phyloP scores from a whole-genome alignment of 2,888 invertebrate species.

The Lepetodrilus schrolli region DNA sequence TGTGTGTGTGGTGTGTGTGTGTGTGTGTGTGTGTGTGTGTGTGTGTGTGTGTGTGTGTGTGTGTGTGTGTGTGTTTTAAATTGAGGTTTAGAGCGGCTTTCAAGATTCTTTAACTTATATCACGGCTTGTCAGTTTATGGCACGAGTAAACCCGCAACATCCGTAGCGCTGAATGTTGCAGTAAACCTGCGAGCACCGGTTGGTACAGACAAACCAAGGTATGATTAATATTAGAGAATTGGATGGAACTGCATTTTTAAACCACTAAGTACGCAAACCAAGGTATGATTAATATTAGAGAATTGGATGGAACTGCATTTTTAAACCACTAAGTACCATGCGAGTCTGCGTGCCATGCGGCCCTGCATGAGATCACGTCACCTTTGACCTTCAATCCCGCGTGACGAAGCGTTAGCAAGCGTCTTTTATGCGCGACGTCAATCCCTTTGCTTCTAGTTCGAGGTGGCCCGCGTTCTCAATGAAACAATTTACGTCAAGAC shows the following conservation, averaged over 20 bases:
- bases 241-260: too few relatives aligned
- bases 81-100: too few relatives aligned
- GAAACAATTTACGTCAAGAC: background rate
- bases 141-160: too few relatives aligned
- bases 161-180: too few relatives aligned
- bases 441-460: background rate
- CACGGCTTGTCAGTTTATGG: too few relatives aligned
- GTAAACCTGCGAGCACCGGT: too few relatives aligned
- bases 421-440: background rate
- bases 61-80: too few relatives aligned
- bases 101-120: too few relatives aligned
- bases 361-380: background rate
- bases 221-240: too few relatives aligned
- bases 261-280: background rate
- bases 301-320: too few relatives aligned
- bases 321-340: background rate
- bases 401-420: background rate
- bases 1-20: too few relatives aligned
- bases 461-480: background rate
- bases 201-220: background rate
- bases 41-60: background rate
- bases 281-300: too few relatives aligned
- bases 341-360: background rate
- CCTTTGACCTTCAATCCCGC: slow-evolving; percentile 14
- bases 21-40: background rate